Percentiles rank a stretch among this genome's conserved stretches.
phyloP scores from a whole-genome alignment of 2,113 vertebrate species.

The Montifringilla adamsi region DNA sequence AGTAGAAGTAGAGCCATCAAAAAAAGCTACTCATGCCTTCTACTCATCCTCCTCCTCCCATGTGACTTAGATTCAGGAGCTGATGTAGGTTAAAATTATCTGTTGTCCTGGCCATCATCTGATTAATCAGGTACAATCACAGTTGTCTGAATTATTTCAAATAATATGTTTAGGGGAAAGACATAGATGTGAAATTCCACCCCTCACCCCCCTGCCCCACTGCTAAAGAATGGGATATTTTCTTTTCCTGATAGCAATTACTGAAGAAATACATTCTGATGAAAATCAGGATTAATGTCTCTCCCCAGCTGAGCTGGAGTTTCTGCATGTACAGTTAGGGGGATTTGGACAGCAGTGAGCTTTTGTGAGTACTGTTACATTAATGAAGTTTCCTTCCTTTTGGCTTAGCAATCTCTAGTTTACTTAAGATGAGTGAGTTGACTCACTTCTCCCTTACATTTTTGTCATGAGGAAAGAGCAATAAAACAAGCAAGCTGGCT shows the following conservation, averaged over 20 bases:
- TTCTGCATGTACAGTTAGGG: background rate
- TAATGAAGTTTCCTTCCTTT: background rate
- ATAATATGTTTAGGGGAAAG: background rate
- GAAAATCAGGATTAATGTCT: background rate
- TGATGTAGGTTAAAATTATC: background rate
- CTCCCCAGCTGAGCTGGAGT: background rate
- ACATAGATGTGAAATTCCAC: background rate
- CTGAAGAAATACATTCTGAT: background rate
- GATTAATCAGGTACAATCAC: background rate
- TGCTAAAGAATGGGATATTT: background rate
- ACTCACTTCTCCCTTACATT: background rate
- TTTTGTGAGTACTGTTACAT: background rate
- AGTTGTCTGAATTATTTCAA: background rate
- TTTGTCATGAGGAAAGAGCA: background rate
- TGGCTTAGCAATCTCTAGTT: background rate
- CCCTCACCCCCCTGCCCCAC: too few relatives aligned
- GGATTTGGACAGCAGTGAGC: background rate
- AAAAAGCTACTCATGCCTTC: background rate
- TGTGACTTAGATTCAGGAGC: background rate
- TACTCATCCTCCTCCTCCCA: background rate
- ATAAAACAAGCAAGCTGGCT: background rate
- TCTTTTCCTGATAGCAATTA: slow-evolving; percentile 4
- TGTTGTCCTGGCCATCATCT: background rate
- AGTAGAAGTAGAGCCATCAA: background rate
- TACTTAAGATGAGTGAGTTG: background rate